A percentile compares a stretch with the other conserved stretches of the same genome.
Conservation (phyloP, 2,888 invertebrate genomes). For the Oscheius sp. region DNA sequence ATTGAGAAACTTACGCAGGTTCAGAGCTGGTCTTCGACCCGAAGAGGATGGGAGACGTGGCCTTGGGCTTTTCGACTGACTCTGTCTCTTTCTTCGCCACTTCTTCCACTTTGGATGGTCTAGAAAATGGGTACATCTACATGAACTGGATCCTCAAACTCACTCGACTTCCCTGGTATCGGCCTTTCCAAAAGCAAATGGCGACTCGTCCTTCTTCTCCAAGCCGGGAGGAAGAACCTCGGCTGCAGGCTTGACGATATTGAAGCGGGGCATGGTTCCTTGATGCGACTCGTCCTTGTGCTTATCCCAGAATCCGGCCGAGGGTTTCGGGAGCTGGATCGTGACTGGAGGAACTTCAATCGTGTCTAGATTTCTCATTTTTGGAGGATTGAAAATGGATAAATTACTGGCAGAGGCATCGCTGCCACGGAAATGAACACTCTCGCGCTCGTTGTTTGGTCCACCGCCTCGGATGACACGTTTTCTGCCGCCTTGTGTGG, state of each 20-base stretch:
- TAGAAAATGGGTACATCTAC: too few relatives aligned
- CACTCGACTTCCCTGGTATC: neutral
- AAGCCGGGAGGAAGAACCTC: constrained; percentile 9
- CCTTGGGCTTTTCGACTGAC: neutral
- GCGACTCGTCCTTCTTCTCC: neutral
- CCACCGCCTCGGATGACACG: constrained; percentile 59
- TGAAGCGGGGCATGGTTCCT: constrained; percentile 9
- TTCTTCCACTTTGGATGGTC: neutral
- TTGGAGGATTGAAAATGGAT: neutral
- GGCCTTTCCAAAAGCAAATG: neutral
- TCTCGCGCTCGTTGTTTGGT: constrained; percentile 48
- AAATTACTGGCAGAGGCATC: constrained; percentile 1
- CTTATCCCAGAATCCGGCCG: constrained; percentile 55
- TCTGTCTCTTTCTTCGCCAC: neutral
- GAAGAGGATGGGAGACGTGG: neutral
- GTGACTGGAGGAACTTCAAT: constrained; percentile 35
- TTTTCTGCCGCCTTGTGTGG: constrained; percentile 42
- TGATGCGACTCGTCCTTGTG: constrained; percentile 23
- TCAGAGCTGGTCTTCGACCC: neutral
- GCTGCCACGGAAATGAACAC: constrained; percentile 46
- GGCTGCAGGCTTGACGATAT: constrained; percentile 14
- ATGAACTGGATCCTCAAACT: too few relatives aligned
- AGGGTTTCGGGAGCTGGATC: constrained; percentile 51
- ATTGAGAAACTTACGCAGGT: neutral
- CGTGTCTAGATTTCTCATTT: neutral